phyloP scores from a whole-genome alignment of 2,888 invertebrate genomes.

The Trypoxylon attenuatum region DNA sequence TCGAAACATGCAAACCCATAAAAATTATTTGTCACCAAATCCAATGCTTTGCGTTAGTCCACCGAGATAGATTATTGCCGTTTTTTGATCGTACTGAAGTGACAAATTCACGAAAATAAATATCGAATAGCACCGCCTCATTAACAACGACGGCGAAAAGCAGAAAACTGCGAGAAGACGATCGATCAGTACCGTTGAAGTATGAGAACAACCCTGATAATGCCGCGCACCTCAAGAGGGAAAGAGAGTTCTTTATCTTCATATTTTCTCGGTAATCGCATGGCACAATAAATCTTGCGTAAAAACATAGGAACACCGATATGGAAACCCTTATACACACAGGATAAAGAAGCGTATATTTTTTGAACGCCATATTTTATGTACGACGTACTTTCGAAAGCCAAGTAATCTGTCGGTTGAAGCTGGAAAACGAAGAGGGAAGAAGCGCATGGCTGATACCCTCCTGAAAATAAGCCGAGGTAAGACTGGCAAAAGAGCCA shows the following conservation, averaged over 20 bases:
- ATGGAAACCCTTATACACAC: constrained; percentile 20
- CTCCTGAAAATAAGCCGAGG: constrained; percentile 45
- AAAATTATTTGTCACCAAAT: too few species aligned
- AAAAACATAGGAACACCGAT: constrained; percentile 25
- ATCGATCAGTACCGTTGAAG: too few species aligned
- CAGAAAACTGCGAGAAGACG: too few species aligned
- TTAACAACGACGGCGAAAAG: too few species aligned
- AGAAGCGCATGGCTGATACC: constrained; percentile 11
- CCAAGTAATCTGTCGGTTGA: constrained; percentile 46
- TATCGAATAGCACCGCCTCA: too few species aligned
- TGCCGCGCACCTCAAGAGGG: too few species aligned
- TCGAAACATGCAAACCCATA: too few species aligned
- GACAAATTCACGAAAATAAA: too few species aligned
- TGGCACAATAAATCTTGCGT: constrained; percentile 31
- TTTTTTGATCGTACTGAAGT: too few species aligned
- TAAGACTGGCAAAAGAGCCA: constrained; percentile 50
- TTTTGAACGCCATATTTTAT: constrained; percentile 43
- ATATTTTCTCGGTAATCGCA: constrained; percentile 14
- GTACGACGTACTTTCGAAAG: constrained; percentile 44
- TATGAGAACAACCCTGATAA: too few species aligned
- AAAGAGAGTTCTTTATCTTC: constrained; percentile 15
- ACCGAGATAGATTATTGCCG: too few species aligned
- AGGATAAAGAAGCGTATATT: constrained; percentile 28
- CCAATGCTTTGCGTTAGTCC: too few species aligned
- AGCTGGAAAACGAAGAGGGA: not conserved